Evolutionary conservation across 1,140 invertebrate genomes (phyloP), one percentile per base, ranked within the genome.

Genomic region (Elymnias hypermnestra): DNA sequence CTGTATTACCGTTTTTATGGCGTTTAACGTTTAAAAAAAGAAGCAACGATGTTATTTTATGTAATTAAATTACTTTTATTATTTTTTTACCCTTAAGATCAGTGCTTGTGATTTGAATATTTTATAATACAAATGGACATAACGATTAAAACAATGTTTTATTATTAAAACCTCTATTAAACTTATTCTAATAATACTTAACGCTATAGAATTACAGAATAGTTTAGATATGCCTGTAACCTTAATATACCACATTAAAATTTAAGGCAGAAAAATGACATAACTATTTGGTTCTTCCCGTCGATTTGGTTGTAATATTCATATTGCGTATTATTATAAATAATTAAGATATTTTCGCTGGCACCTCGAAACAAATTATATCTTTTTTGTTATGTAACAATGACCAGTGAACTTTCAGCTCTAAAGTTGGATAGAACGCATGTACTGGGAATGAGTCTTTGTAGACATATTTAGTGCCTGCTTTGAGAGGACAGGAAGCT

Each of bases 361-460:
- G 89, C 21, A 92, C 87, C 72, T 92, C 88, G 68, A 93, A 93
- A 59, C 92, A 93, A 12, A 89, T 78, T 1, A 90, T 55, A 43
- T 88, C 74, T 36, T 88, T 69, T 5, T 65, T 14, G 2, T 58
- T 39, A 2, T 60, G 52, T 9, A 87, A 67, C 7, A 93, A 57
- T 2, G 87, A 88, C 89, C 91, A 93, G 49, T 90, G 89, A 2
- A 93, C 91, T 4, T 83, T 75, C 3, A 89, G 56, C n/a, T 83
- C 74, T 61, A 94, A 90, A 54, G 83, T 88, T 0, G 93, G 93
- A 79, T 94, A 94, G 29, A 92, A 78, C 3, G 76, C 66, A 8
- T 91, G 63, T 4, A 94, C 81, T 1, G 89, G 88, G 57, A 95
- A 93, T 22, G 87, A 75, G 43, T 92, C 90, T 62, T 89, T 93